Conservation (phyloP, 2,113 vertebrate species). For the Podocnemis expansa region DNA sequence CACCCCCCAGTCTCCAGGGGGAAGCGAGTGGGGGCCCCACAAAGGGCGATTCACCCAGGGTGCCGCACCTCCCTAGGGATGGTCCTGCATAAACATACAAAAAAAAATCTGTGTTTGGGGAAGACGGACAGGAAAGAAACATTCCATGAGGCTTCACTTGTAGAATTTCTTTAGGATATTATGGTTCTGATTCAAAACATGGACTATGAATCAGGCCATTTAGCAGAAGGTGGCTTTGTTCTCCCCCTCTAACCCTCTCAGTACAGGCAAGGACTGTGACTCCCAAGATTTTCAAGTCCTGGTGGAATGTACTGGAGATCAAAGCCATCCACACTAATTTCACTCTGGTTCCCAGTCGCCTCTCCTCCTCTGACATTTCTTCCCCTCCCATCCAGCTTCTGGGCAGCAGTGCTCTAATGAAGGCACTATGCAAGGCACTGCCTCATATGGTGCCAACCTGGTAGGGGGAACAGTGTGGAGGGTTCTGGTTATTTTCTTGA, state of each 20-base stretch:
- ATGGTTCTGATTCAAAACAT: neutral
- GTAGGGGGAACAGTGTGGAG: neutral
- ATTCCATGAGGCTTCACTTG: neutral
- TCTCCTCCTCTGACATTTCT: neutral
- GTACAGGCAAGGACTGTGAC: neutral
- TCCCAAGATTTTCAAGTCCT: neutral
- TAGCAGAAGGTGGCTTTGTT: neutral
- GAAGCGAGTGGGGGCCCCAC: no score
- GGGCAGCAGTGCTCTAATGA: neutral
- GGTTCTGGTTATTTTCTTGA: neutral
- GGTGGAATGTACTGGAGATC: neutral
- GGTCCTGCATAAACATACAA: no score
- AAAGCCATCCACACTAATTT: neutral
- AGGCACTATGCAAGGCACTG: neutral
- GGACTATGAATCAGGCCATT: neutral
- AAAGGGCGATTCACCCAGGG: no score
- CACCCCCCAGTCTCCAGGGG: no score
- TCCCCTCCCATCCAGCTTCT: neutral
- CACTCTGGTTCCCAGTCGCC: neutral
- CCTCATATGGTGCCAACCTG: neutral
- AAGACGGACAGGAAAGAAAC: neutral
- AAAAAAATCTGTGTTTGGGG: neutral
- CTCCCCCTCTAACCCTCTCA: neutral
- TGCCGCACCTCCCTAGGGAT: no score
- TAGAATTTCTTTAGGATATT: neutral